Conservation (phyloP, 2,888 invertebrate species). For the Pycnomerus fuliginosus region DNA sequence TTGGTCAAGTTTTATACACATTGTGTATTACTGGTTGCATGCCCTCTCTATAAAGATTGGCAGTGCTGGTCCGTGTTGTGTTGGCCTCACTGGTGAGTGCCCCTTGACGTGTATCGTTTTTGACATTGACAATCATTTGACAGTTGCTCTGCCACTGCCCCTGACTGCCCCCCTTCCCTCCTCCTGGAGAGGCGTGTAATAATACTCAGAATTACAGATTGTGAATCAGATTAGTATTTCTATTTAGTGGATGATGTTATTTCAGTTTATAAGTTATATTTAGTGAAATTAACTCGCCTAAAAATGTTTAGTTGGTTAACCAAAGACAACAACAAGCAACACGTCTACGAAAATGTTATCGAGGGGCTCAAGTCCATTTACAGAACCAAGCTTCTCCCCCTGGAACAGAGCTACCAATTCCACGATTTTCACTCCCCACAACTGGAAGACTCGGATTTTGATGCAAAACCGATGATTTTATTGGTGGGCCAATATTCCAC, state of each 20-base stretch:
- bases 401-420: slow-evolving; percentile 88
- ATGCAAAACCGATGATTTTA: slow-evolving; percentile 96
- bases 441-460: slow-evolving; percentile 95
- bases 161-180: slow-evolving; percentile 7
- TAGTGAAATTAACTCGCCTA: slow-evolving; percentile 17
- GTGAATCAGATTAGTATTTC: slow-evolving; percentile 18
- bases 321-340: slow-evolving; percentile 72
- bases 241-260: neutral
- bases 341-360: slow-evolving; percentile 85
- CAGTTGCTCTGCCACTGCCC: no score
- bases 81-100: no score
- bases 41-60: no score
- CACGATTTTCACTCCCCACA: slow-evolving; percentile 95
- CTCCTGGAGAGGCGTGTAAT: slow-evolving; percentile 17
- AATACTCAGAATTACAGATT: no score
- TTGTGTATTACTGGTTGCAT: no score
- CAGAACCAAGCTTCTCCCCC: slow-evolving; percentile 82
- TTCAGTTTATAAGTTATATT: slow-evolving; percentile 20
- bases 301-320: slow-evolving; percentile 88
- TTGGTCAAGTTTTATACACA: no score
- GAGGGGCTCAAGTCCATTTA: slow-evolving; percentile 95
- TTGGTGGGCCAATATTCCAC: slow-evolving; percentile 98
- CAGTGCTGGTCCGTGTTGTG: no score
- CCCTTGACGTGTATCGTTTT: no score
- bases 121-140: no score